Percentiles rank a stretch among this genome's conserved stretches.
Evolutionary conservation across 1,140 invertebrate species (phyloP).

Genomic region (Pachypsylla venusta): DNA sequence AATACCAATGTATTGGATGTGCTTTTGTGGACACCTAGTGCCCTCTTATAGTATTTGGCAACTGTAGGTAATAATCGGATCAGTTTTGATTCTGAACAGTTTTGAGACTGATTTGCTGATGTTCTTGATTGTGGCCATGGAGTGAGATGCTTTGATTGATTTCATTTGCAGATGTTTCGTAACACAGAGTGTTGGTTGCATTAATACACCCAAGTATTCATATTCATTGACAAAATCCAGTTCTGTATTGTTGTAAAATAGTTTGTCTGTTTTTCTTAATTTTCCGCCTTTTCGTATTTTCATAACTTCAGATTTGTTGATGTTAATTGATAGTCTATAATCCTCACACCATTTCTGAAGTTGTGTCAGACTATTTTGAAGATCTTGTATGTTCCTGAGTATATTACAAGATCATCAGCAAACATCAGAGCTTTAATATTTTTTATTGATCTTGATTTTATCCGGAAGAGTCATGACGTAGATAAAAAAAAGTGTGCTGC

Average conservation of each 20-base stretch:
- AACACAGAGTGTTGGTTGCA: not conserved
- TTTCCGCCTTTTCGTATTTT: not conserved
- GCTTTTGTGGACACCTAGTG: not conserved
- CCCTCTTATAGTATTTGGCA: not conserved
- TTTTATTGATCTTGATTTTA: not conserved
- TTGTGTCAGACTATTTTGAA: not conserved
- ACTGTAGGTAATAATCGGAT: too few species aligned
- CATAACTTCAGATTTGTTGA: not conserved
- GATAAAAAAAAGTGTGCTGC: not conserved
- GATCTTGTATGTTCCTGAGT: not conserved
- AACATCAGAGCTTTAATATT: not conserved
- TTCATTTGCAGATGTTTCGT: not conserved
- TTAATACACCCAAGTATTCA: not conserved
- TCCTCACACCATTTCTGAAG: not conserved
- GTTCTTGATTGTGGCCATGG: not conserved
- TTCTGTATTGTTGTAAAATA: not conserved
- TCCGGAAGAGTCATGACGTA: not conserved
- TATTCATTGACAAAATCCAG: not conserved
- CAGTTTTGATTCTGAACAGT: too few species aligned
- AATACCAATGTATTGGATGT: not conserved
- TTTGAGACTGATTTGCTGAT: not conserved
- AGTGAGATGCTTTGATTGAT: not conserved
- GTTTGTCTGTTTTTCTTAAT: too few species aligned
- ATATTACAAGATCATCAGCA: not conserved
- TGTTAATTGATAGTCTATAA: not conserved